A percentile compares a stretch with the other conserved stretches of the same genome.
Evolutionary conservation across 2,888 invertebrate genomes (phyloP).

Genomic region (Dryomyza anilis): DNA sequence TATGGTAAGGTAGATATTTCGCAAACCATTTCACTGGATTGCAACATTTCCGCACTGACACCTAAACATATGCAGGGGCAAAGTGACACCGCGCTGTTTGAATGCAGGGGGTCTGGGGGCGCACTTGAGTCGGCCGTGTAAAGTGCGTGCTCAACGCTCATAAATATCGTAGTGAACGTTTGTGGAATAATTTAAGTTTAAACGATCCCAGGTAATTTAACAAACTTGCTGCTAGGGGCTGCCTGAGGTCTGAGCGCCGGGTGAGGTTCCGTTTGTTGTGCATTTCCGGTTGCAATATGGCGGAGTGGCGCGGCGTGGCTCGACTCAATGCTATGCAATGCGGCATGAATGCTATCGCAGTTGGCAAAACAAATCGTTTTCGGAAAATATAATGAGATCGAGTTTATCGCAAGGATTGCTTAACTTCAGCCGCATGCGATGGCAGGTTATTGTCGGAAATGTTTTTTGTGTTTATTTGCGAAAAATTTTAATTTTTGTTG

Average conservation of each 20-base stretch:
- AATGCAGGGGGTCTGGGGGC: neutral
- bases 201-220: neutral
- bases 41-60: constrained; percentile 1
- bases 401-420: too few relatives aligned
- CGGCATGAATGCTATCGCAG: neutral
- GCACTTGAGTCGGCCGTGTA: too few relatives aligned
- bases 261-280: too few relatives aligned
- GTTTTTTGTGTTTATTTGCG: too few relatives aligned
- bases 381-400: too few relatives aligned
- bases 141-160: constrained; percentile 37
- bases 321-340: too few relatives aligned
- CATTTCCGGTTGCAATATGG: constrained; percentile 17
- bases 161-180: constrained; percentile 31
- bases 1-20: too few relatives aligned
- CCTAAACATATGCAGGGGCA: constrained; percentile 25
- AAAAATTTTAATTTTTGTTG: too few relatives aligned
- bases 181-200: constrained; percentile 11
- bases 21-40: neutral
- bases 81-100: neutral
- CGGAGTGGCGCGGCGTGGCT: neutral
- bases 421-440: neutral
- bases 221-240: too few relatives aligned
- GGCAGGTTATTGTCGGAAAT: too few relatives aligned
- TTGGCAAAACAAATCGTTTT: constrained; percentile 4
- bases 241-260: too few relatives aligned